These are phyloP conservation scores for Peromyscus eremicus DNA, from an alignment of 2,797 vertebrate species.

Conservation along the genomic window DNA sequence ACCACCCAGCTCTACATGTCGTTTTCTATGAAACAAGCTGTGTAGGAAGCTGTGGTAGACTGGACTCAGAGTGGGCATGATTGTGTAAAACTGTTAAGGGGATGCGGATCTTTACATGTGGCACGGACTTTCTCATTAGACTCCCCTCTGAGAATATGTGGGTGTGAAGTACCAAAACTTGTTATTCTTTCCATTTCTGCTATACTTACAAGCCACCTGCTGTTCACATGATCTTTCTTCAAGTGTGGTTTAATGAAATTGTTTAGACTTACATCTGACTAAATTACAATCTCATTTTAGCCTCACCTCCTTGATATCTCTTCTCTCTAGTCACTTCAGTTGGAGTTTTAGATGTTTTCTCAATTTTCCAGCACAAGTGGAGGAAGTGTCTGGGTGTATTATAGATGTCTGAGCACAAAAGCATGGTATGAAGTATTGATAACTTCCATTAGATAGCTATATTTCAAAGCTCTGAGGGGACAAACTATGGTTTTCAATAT, in stretches of 20 bases:
- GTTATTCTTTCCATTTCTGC: conserved; percentile 7
- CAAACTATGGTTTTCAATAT: not conserved
- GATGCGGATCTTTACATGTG: not conserved
- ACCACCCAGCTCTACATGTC: no score
- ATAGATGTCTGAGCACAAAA: not conserved
- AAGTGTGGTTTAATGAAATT: conserved; percentile 29
- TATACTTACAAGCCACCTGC: not conserved
- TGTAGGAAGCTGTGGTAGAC: not conserved
- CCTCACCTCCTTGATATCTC: not conserved
- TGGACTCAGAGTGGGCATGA: not conserved
- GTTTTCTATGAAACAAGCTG: not conserved
- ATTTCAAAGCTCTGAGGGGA: not conserved
- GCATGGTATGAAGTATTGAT: not conserved
- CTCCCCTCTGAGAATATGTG: not conserved
- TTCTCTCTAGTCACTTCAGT: not conserved
- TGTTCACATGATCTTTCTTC: conserved; percentile 38
- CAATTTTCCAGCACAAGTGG: not conserved
- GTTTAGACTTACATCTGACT: conserved; percentile 39
- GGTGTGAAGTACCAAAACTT: not conserved
- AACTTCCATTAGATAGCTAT: not conserved
- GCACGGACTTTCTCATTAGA: not conserved
- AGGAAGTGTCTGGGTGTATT: not conserved
- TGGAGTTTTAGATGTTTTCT: not conserved
- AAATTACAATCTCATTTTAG: conserved; percentile 42
- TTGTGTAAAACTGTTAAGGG: not conserved